Conservation (phyloP, 2,113 vertebrate genomes). For the Paralichthys olivaceus region DNA sequence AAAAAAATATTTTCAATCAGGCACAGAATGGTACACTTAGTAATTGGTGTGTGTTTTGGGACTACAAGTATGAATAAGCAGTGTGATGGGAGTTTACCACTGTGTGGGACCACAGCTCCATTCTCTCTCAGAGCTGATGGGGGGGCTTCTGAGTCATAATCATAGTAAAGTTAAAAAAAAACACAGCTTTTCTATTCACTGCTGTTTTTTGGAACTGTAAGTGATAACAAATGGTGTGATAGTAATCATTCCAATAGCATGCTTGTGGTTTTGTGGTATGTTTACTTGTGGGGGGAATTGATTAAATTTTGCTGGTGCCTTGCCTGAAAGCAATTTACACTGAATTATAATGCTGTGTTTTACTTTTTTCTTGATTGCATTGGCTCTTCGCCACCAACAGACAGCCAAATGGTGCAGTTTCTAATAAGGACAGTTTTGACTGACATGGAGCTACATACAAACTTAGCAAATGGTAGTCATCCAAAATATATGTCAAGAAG, state of each 20-base stretch:
- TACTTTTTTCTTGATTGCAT: slow-evolving; percentile 14
- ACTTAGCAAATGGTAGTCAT: slow-evolving; percentile 1
- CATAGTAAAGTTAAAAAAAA: slow-evolving; percentile 16
- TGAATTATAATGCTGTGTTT: slow-evolving; percentile 11
- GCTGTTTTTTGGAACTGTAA: slow-evolving; percentile 28
- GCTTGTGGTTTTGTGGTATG: slow-evolving; percentile 17
- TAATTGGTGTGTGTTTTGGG: slow-evolving; percentile 24
- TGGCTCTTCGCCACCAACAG: slow-evolving; percentile 12
- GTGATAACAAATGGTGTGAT: slow-evolving; percentile 34
- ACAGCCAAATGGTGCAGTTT: slow-evolving; percentile 11
- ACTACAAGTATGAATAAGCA: background rate
- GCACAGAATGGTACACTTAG: background rate
- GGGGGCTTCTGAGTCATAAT: background rate
- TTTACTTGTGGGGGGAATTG: slow-evolving; percentile 22
- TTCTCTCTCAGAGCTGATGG: background rate
- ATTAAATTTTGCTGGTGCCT: slow-evolving; percentile 22
- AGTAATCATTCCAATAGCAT: slow-evolving; percentile 13
- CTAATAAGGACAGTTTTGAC: background rate
- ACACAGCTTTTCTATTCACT: background rate
- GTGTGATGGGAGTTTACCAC: slow-evolving; percentile 1
- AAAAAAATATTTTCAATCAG: too few relatives aligned
- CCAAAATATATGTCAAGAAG: background rate
- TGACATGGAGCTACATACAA: slow-evolving; percentile 5
- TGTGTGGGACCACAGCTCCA: background rate
- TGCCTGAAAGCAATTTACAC: slow-evolving; percentile 23